phyloP scores from a whole-genome alignment of 2,797 vertebrate species.

The Paratrypauchen microcephalus region DNA sequence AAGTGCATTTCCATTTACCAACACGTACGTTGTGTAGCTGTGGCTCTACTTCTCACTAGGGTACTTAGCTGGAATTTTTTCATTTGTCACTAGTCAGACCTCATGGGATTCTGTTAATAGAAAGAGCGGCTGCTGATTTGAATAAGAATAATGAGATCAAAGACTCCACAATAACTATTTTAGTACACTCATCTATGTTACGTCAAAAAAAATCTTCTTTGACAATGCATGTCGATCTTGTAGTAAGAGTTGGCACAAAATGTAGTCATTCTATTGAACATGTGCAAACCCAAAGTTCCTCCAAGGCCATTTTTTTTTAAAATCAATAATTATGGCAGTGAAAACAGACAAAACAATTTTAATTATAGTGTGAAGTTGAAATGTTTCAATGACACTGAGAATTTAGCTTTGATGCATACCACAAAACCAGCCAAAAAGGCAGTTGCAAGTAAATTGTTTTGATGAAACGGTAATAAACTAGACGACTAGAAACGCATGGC shows the following conservation, averaged over 20 bases:
- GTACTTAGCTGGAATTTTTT: slow-evolving; percentile 1
- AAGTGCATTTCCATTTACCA: neutral
- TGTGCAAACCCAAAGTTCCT: neutral
- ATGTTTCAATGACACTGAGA: slow-evolving; percentile 13
- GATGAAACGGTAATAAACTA: neutral
- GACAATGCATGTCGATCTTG: neutral
- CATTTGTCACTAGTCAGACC: slow-evolving; percentile 10
- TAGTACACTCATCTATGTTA: neutral
- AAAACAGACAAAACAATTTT: too few relatives aligned
- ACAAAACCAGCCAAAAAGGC: neutral
- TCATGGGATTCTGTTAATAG: slow-evolving; percentile 16
- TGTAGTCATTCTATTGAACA: slow-evolving; percentile 5
- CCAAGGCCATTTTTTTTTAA: too few relatives aligned
- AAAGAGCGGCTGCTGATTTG: slow-evolving; percentile 1
- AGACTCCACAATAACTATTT: neutral
- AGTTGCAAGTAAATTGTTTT: neutral
- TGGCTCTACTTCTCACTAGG: slow-evolving; percentile 9
- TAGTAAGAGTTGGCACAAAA: slow-evolving; percentile 2
- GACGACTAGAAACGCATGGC: neutral
- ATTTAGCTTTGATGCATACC: neutral
- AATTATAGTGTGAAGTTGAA: slow-evolving; percentile 29
- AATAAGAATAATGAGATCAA: slow-evolving; percentile 7
- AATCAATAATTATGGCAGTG: too few relatives aligned
- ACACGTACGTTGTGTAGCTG: slow-evolving; percentile 1
- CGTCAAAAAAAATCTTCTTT: neutral